These are phyloP conservation scores for Pedionomus torquatus DNA, from an alignment of 2,113 vertebrate genomes.

Conservation along the genomic window DNA sequence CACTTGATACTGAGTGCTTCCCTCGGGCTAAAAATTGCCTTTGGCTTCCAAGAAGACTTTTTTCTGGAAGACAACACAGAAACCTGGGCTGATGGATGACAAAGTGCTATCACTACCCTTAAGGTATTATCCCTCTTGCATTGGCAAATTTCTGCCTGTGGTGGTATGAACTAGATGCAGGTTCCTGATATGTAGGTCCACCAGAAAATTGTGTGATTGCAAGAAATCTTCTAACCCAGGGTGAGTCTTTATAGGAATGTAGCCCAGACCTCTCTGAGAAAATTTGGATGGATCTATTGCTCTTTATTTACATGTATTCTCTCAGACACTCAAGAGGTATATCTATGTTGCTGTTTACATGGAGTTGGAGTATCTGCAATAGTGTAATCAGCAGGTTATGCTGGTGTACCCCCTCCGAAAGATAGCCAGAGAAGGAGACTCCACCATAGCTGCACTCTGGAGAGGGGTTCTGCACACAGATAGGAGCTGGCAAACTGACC, in stretches of 20 bases:
- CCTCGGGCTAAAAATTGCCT: background rate
- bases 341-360: background rate
- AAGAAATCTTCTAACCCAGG: background rate
- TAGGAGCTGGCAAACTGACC: background rate
- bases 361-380: background rate
- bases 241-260: background rate
- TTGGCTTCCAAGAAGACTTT: background rate
- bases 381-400: background rate
- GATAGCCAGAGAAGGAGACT: background rate
- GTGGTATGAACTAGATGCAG: background rate
- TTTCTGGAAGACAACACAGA: background rate
- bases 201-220: background rate
- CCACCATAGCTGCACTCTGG: background rate
- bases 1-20: background rate
- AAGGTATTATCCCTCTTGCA: accelerated
- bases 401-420: background rate
- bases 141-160: background rate
- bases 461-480: background rate
- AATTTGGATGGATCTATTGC: background rate
- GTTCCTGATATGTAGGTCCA: background rate
- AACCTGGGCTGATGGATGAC: background rate
- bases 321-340: background rate
- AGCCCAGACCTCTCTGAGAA: background rate
- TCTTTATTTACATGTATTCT: background rate
- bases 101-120: background rate